A percentile compares a stretch with the other conserved stretches of the same genome.
phyloP scores from a whole-genome alignment of 1,140 invertebrate species.

The Drosophila biarmipes region DNA sequence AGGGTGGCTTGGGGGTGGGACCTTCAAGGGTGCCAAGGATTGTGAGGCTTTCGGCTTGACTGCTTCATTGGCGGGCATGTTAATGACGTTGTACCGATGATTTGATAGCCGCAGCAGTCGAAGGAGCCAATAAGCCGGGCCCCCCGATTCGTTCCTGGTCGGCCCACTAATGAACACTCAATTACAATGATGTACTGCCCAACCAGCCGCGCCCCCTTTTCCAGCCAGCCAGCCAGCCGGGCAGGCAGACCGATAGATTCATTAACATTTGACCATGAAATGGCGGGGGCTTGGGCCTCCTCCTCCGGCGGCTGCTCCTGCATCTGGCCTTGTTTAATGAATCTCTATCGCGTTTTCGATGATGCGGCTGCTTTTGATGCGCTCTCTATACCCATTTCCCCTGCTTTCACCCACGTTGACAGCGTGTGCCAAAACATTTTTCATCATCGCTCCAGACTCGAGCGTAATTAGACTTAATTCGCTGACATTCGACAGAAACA shows the following conservation, averaged over 20 bases:
- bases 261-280: conserved; percentile 73
- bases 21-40: neutral
- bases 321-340: conserved; percentile 62
- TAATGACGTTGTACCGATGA: conserved; percentile 70
- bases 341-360: conserved; percentile 67
- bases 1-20: neutral
- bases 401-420: conserved; percentile 55
- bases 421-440: conserved; percentile 71
- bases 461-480: conserved; percentile 74
- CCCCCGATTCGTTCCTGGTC: conserved; percentile 53
- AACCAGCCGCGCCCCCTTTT: neutral
- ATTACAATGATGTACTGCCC: conserved; percentile 78
- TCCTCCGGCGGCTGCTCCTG: no score
- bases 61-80: conserved; percentile 60
- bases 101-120: conserved; percentile 68
- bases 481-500: conserved; percentile 63
- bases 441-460: conserved; percentile 54
- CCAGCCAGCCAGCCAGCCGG: conserved; percentile 6
- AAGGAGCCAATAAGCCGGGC: conserved; percentile 66
- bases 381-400: conserved; percentile 1
- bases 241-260: conserved; percentile 45
- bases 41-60: conserved; percentile 33
- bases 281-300: neutral
- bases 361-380: conserved; percentile 62
- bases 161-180: conserved; percentile 79